These are phyloP conservation scores for Octomys mimax DNA, from an alignment of 2,797 vertebrate species.

Conservation along the genomic window DNA sequence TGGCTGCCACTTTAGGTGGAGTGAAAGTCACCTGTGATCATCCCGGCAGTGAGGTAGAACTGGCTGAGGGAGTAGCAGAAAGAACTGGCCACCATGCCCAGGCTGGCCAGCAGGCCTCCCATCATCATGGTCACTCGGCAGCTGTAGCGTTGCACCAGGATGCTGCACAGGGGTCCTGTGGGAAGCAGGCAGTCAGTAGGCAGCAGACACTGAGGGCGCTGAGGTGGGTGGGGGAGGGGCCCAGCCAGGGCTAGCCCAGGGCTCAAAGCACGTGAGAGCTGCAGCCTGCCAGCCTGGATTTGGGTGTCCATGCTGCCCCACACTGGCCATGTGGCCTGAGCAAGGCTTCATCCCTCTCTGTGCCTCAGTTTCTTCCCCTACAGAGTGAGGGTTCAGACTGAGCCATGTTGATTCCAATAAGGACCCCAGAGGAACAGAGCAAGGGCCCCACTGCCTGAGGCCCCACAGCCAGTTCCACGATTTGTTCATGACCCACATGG, in stretches of 20 bases:
- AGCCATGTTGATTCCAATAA: not conserved
- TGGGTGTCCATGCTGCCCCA: not conserved
- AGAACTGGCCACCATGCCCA: slow-evolving; percentile 94
- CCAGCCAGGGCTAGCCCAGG: not conserved
- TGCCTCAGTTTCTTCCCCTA: not conserved
- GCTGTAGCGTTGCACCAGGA: slow-evolving; percentile 94
- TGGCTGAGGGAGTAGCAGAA: slow-evolving; percentile 93
- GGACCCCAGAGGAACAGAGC: not conserved
- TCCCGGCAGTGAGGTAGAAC: slow-evolving; percentile 94
- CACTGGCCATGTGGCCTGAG: not conserved
- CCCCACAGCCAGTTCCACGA: not conserved
- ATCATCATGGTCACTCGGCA: slow-evolving; percentile 94
- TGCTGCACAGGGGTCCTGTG: slow-evolving; percentile 95
- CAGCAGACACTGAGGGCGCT: not conserved
- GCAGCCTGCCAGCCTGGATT: not conserved
- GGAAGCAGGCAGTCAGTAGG: not conserved
- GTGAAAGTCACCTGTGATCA: slow-evolving; percentile 93
- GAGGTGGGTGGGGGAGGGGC: not conserved
- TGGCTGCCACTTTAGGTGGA: not conserved
- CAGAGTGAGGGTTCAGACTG: not conserved
- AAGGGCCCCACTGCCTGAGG: not conserved
- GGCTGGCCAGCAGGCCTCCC: slow-evolving; percentile 94
- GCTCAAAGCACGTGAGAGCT: not conserved
- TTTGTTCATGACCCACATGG: not conserved
- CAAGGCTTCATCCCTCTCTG: not conserved